A percentile compares a stretch with the other conserved stretches of the same genome.
phyloP scores from a whole-genome alignment of 2,797 vertebrate genomes.

The Alectoris magna region DNA sequence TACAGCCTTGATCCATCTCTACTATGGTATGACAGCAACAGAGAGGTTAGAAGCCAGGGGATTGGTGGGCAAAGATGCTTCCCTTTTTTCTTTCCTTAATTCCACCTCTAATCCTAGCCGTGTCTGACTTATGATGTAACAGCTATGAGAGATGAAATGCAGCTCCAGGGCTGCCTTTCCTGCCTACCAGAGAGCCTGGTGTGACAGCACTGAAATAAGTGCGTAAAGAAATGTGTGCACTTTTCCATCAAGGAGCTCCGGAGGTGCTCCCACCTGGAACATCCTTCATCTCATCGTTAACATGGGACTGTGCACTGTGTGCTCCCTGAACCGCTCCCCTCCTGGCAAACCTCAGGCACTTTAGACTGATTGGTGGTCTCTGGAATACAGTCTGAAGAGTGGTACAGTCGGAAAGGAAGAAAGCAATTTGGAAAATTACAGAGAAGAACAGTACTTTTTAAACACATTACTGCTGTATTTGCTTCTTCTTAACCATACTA shows the following conservation, averaged over 20 bases:
- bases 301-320: background rate
- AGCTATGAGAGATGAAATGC: background rate
- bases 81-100: background rate
- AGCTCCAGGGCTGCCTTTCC: background rate
- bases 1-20: background rate
- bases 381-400: background rate
- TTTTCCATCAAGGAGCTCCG: background rate
- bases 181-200: background rate
- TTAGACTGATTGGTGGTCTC: background rate
- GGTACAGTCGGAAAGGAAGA: background rate
- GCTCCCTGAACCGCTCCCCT: background rate
- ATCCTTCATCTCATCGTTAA: background rate
- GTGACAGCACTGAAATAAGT: background rate
- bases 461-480: background rate
- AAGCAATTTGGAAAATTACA: slow-evolving; percentile 27
- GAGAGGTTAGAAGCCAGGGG: background rate
- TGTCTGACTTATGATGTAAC: background rate
- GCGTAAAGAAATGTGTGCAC: background rate
- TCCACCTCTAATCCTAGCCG: background rate
- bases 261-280: background rate
- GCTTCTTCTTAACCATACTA: background rate
- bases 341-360: background rate
- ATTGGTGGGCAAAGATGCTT: background rate
- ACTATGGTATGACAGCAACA: background rate
- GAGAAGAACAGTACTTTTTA: background rate